Evolutionary conservation across 2,888 invertebrate genomes (phyloP), one percentile per base, ranked within the genome.

Genomic region (Platerodrilus igneus): DNA sequence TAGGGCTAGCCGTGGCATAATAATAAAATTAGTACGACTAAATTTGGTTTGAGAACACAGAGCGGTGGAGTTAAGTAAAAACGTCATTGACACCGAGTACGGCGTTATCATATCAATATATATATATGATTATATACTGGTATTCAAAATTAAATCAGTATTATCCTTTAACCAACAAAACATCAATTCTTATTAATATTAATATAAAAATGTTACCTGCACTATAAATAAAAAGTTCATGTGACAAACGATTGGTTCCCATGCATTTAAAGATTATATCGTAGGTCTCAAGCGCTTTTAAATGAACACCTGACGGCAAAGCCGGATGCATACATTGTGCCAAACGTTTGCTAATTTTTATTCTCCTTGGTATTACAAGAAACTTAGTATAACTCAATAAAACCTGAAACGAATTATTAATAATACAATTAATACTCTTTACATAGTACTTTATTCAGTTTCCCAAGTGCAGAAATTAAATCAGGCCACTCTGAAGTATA

Each of bases 401-500:
- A 10, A 89, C 85, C 87, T 88, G 56, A 14, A 67, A 63, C n/a
- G 39, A 53, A 47, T 10, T 8, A n/a, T 4, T 9, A 15, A 11
- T 26, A 26, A 26, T 11, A 22, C 14, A 16, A n/a, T n/a, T 13
- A 27, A 27, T n/a, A 6, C 27, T n/a, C n/a, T n/a, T n/a, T n/a
- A n/a, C n/a, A n/a, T n/a, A n/a, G 15, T 70, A 88, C 91, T 78
- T 92, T 92, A 66, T 88, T 89, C 19, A 93, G 74, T 69, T 92
- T 92, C 31, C 86, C 88, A 18, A 94, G 70, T 3, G 91, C 90
- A 36, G 89, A 84, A 58, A 94, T 93, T 33, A 93, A 73, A 70
- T 94, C 93, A 37, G 92, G 89, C 93, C 93, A 93, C 76, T 93
- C 92, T 56, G 86, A 86, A n/a, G 91, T 89, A 62, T 86, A 86